Evolutionary conservation across 2,113 vertebrate species (phyloP), one percentile per base, ranked within the genome.

Genomic region (Daphoenositta chrysoptera): DNA sequence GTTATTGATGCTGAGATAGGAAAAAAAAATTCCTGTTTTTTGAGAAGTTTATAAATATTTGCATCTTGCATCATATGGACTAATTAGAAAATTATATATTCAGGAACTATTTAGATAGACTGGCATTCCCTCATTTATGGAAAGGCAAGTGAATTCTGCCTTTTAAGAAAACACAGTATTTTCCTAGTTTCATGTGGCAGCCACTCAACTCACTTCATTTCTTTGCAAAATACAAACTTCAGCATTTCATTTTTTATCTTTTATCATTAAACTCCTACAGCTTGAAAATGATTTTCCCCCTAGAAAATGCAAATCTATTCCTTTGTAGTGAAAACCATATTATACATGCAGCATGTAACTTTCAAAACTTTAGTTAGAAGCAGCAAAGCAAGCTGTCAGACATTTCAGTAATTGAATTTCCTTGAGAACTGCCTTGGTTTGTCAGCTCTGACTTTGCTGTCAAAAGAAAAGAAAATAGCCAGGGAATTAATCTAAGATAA

Each of bases 371-470:
- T 89, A 94, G 96, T 96, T 95, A 97, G 95, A 97, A 95, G 94
- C 94, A 97, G 97, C 70, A 97, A 97, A 97, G 93, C 92, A 95
- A 96, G 93, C 97, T 98, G 98, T 98, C 97, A 98, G 94, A 96
- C 91, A 94, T 96, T 98, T 97, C 94, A 94, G 97, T 97, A 98
- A 98, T 97, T 98, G 96, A 98, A 97, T 98, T 98, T 98, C 97
- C 96, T 96, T 97, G 97, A 98, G 97, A 97, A 96, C 92, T 97
- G 95, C 95, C 94, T 97, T 93, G 89, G 96, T 95, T 97, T 98
- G 97, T 98, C 97, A 98, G 97, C 85, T 97, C 96, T 97, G 96
- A 97, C 96, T 98, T 97, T 92, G 94, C 97, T 97, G 97, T 98
- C 97, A 97, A 96, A 98, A 97, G 92, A 96, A 98, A 97, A 96